phyloP scores from a whole-genome alignment of 37 sponge, comb jelly and placozoan genomes.

The Petrosia ficiformis region DNA sequence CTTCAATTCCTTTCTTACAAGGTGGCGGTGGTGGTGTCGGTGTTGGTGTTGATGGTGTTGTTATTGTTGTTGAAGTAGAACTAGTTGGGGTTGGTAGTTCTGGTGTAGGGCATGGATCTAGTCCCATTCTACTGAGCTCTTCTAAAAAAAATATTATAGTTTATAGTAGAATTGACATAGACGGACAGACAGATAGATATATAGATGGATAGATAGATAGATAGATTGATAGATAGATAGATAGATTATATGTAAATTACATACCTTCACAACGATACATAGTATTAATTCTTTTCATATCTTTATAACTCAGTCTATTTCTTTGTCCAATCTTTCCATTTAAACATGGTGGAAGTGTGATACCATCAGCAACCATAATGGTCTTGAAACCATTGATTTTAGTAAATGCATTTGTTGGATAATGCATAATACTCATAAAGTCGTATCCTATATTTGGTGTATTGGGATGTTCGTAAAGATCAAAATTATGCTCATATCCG shows the following conservation, averaged over 20 bases:
- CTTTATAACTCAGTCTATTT: conserved; percentile 22
- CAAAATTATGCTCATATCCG: conserved; percentile 8
- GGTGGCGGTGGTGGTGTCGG: not conserved
- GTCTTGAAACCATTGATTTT: not conserved
- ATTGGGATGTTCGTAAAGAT: not conserved
- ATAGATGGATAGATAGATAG: too few species aligned
- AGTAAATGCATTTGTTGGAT: conserved; percentile 20
- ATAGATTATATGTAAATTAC: not conserved
- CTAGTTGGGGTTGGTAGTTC: not conserved
- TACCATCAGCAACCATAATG: conserved; percentile 19
- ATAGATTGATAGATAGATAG: not conserved
- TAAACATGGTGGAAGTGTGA: not conserved
- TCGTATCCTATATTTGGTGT: conserved; percentile 48
- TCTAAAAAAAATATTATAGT: too few species aligned
- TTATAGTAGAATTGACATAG: too few species aligned
- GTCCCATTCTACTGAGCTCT: not conserved
- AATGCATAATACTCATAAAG: conserved; percentile 73
- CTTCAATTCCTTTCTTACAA: too few species aligned
- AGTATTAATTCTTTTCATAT: conserved; percentile 14
- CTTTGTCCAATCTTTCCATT: conserved; percentile 41
- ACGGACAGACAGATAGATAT: too few species aligned
- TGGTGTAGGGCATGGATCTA: not conserved
- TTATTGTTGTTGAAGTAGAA: not conserved
- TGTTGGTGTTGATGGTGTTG: not conserved
- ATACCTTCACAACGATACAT: conserved; percentile 39